Evolutionary conservation across 1,140 invertebrate genomes (phyloP).

Genomic region (Yoshiicerus persimilis): DNA sequence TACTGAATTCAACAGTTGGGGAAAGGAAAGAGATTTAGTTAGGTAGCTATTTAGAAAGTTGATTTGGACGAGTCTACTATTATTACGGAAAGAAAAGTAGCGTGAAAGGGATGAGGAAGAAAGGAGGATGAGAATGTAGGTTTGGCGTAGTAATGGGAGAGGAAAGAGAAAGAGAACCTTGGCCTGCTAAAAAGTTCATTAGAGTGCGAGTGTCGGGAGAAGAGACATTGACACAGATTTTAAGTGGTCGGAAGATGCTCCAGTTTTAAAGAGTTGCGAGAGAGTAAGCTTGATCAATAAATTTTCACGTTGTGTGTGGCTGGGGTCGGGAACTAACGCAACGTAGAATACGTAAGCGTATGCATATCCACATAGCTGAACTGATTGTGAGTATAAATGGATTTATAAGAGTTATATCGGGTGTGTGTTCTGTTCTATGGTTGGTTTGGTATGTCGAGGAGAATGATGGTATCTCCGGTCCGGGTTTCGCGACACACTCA

Average conservation of each 20-base stretch:
- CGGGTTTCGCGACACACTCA: slow-evolving; percentile 31
- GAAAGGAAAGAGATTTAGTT: background rate
- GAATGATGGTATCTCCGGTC: slow-evolving; percentile 30
- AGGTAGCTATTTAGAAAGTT: background rate
- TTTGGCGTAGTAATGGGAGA: background rate
- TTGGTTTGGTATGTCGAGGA: background rate
- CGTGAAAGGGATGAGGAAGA: background rate
- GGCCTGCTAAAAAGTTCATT: slow-evolving; percentile 11
- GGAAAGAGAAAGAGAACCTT: slow-evolving; percentile 17
- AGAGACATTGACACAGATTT: slow-evolving; percentile 35
- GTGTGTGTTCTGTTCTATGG: background rate
- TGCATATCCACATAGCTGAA: background rate
- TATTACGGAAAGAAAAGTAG: background rate
- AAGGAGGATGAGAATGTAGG: background rate
- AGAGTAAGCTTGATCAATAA: slow-evolving; percentile 21
- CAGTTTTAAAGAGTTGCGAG: slow-evolving; percentile 26
- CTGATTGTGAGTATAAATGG: background rate
- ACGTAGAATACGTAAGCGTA: too few species aligned
- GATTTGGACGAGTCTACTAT: background rate
- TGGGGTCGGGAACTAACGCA: background rate
- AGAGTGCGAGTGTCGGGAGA: slow-evolving; percentile 10
- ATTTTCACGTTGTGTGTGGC: slow-evolving; percentile 15
- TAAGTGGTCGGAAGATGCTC: slow-evolving; percentile 35
- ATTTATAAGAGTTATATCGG: background rate
- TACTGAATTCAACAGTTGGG: too few species aligned